These are phyloP conservation scores for Limenitis arthemis DNA, from an alignment of 2,888 invertebrate genomes.

Conservation along the genomic window DNA sequence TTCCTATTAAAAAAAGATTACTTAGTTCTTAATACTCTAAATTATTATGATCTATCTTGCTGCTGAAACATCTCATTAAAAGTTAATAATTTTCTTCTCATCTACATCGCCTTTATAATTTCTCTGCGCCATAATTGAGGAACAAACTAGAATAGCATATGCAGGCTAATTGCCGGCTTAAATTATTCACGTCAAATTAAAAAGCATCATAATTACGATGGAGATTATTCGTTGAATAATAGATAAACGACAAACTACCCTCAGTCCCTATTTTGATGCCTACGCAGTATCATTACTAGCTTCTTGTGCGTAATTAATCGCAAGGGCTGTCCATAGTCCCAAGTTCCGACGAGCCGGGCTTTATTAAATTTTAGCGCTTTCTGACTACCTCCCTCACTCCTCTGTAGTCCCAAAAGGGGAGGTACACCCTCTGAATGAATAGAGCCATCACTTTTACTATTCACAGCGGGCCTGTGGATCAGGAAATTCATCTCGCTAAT, in stretches of 20 bases:
- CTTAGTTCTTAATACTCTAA: no score
- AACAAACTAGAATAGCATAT: conserved; percentile 10
- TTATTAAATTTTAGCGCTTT: conserved; percentile 72
- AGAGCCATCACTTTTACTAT: conserved; percentile 71
- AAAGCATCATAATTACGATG: conserved; percentile 24
- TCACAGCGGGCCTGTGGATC: conserved; percentile 59
- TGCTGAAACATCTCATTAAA: background rate
- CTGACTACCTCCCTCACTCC: conserved; percentile 32
- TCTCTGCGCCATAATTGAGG: background rate
- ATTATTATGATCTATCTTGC: no score
- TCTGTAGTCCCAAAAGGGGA: conserved; percentile 12
- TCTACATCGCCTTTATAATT: background rate
- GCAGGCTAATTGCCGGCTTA: conserved; percentile 17
- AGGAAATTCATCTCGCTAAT: no score
- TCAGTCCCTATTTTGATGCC: conserved; percentile 31
- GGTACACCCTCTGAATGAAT: conserved; percentile 45
- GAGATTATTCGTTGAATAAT: conserved; percentile 39
- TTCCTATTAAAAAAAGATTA: no score
- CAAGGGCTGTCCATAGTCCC: conserved; percentile 51
- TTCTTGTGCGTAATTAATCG: conserved; percentile 69
- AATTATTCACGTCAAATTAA: conserved; percentile 26
- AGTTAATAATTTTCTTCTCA: background rate
- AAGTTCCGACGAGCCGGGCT: conserved; percentile 42
- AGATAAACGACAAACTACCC: conserved; percentile 40
- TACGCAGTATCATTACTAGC: conserved; percentile 51